Conservation (phyloP, 2,113 vertebrate species). For the Lipophrys pholis region DNA sequence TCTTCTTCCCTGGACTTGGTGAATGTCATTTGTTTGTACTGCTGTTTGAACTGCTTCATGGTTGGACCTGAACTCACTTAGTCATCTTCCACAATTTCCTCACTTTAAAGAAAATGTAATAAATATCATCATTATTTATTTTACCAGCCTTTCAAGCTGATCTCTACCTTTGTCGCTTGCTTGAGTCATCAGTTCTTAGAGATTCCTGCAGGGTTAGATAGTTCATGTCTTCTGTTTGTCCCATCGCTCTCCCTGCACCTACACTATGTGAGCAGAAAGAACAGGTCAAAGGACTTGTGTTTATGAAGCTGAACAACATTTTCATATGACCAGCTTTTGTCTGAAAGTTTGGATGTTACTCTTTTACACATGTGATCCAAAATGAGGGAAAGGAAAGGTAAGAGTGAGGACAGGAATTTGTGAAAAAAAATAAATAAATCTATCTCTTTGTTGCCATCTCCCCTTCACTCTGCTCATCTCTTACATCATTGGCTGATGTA, state of each 20-base stretch:
- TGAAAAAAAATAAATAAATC: slow-evolving; percentile 40
- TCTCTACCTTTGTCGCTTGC: slow-evolving; percentile 20
- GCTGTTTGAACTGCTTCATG: no score
- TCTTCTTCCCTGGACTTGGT: no score
- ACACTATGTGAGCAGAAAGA: neutral
- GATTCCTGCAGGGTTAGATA: slow-evolving; percentile 15
- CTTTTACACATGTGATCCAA: slow-evolving; percentile 5
- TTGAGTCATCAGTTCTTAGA: slow-evolving; percentile 7
- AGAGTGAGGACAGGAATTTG: slow-evolving; percentile 20
- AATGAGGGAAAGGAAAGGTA: slow-evolving; percentile 30
- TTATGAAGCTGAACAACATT: neutral
- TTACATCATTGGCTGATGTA: slow-evolving; percentile 67
- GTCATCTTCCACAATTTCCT: neutral
- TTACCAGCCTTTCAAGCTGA: neutral
- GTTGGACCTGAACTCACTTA: neutral
- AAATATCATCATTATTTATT: neutral
- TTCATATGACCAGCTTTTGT: slow-evolving; percentile 1
- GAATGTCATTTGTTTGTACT: no score
- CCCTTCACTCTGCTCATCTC: slow-evolving; percentile 57
- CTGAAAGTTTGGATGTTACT: slow-evolving; percentile 41
- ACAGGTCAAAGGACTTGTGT: neutral
- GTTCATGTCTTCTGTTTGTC: slow-evolving; percentile 11
- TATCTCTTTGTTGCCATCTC: slow-evolving; percentile 75
- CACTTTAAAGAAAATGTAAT: slow-evolving; percentile 5
- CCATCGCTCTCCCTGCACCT: slow-evolving; percentile 13